These are phyloP conservation scores for Noturus placidus DNA, from an alignment of 2,113 vertebrate genomes.

Conservation along the genomic window DNA sequence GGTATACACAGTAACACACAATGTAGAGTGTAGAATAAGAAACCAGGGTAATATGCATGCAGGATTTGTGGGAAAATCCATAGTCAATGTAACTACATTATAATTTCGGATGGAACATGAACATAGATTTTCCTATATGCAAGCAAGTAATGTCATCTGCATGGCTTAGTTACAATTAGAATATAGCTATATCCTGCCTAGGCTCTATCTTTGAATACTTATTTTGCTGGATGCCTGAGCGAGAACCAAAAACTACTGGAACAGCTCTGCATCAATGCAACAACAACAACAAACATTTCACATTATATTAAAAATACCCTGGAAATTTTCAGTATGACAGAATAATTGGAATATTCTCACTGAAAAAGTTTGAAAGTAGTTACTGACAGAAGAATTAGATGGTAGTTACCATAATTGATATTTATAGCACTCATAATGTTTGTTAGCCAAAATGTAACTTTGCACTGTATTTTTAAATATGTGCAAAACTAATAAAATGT, in stretches of 20 bases:
- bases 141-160: constrained; percentile 40
- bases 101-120: constrained; percentile 30
- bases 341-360: not conserved
- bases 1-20: not conserved
- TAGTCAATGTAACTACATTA: constrained; percentile 35
- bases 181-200: constrained; percentile 19
- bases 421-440: not conserved
- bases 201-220: constrained; percentile 36
- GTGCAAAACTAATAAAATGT: not conserved
- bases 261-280: not conserved
- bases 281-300: not conserved
- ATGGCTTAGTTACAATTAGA: constrained; percentile 41
- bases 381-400: not conserved
- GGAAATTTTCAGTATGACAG: not conserved
- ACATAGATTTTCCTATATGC: constrained; percentile 31
- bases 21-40: not conserved
- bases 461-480: not conserved
- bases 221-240: constrained; percentile 31
- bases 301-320: not conserved
- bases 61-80: constrained; percentile 48
- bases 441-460: not conserved
- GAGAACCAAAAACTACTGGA: constrained; percentile 24
- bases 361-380: not conserved
- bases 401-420: not conserved
- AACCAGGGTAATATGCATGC: constrained; percentile 38